Conservation (phyloP, 1,140 invertebrate species). For the Caenorhabditis elegans region WBcel235 BX284606.5:12143501-12144000, state of each 20-base stretch:
- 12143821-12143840: not conserved
- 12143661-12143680: too few species aligned
- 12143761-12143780: too few species aligned
- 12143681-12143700: too few species aligned
- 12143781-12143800: not conserved
- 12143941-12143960: not conserved
- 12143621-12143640: not conserved
- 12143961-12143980: slow-evolving; percentile 24
- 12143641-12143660: not conserved
- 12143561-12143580: slow-evolving; percentile 43
- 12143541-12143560: slow-evolving; percentile 44
- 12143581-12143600: slow-evolving; percentile 39
- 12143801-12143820: slow-evolving; percentile 5
- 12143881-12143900: not conserved
- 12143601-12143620: too few species aligned
- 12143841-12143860: not conserved
- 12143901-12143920: not conserved
- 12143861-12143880: not conserved
- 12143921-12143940: slow-evolving; percentile 17
- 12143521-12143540: slow-evolving; percentile 36
- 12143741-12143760: not conserved
- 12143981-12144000: slow-evolving; percentile 20
- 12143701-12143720: not conserved
- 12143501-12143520: not conserved
- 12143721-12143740: not conserved